Conservation (phyloP, 2,888 invertebrate species). For the Pycnomerus fuliginosus region DNA sequence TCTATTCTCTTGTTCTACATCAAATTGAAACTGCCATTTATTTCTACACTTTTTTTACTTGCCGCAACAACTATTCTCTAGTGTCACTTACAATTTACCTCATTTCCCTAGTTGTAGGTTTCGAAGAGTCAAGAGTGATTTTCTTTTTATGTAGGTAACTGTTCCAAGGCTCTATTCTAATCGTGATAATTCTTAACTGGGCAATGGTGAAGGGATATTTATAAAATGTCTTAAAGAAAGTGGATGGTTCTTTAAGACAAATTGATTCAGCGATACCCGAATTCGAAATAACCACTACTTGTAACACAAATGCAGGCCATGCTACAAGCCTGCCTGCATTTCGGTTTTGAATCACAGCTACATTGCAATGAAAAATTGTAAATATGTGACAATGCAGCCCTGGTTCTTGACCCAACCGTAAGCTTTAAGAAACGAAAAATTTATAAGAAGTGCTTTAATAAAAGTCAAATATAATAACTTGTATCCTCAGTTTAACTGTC, state of each 20-base stretch:
- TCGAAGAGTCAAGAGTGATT: conserved; percentile 5
- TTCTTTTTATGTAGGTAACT: too few species aligned
- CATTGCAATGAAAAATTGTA: conserved; percentile 41
- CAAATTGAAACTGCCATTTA: conserved; percentile 24
- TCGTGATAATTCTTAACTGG: conserved; percentile 29
- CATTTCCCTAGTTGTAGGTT: conserved; percentile 16
- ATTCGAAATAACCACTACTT: conserved; percentile 11
- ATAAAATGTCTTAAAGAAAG: too few species aligned
- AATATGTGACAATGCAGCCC: conserved; percentile 42
- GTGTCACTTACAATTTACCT: conserved; percentile 16
- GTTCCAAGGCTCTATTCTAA: conserved; percentile 12
- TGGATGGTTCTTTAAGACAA: too few species aligned
- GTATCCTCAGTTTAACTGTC: conserved; percentile 13
- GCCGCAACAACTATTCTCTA: conserved; percentile 12
- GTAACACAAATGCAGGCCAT: conserved; percentile 26
- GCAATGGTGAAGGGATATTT: conserved; percentile 33
- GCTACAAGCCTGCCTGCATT: conserved; percentile 21
- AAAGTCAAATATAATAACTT: conserved; percentile 11
- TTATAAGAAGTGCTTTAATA: conserved; percentile 23
- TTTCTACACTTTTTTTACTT: conserved; percentile 11
- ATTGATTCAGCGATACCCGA: conserved; percentile 7
- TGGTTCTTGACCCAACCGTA: conserved; percentile 42
- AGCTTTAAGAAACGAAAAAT: conserved; percentile 15
- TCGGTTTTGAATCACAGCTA: conserved; percentile 50
- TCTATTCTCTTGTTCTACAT: conserved; percentile 15